Base-by-base conservation (phyloP, 2,888 invertebrate genomes). In the Drosophila picticornis region DNA sequence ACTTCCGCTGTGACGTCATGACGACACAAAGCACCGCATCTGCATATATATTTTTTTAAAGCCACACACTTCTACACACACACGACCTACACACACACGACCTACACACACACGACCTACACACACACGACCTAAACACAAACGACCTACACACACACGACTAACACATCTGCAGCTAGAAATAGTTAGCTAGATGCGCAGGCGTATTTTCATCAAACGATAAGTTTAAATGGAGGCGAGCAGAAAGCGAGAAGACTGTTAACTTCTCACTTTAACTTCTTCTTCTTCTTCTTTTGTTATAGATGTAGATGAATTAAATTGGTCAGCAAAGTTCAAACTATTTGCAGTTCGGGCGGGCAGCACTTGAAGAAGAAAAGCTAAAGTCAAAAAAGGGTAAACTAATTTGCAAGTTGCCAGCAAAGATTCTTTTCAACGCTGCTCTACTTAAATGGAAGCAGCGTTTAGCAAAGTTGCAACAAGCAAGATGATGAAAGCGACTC, bases 1-100 rank as follows among this genome's bases (percentile, higher is more conserved):
- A 81, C 75, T 70, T 82, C 85, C 72, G 73, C 75, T 81, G 70
- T 70, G 85, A 79, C 82, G 81, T 84, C 87, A 81, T 72, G 83
- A 87, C 84, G 77, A 83, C 82, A 86, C 70, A 56, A 68, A n/a
- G 29, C 34, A 7, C 13, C 13, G 7, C 16, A 10, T 62, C 31
- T 25, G n/a, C n/a, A 34, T 11, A 13, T 16, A 5, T 25, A 2
- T 38, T n/a, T 13, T 53, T 9, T 22, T 22, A 46, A 46, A 13
- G 43, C 46, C 46, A 46, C 46, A 43, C 36, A 19, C 16, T 1
- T 2, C 6, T 6, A 36, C 36, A 36, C 7, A 34, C 34, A 5
- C 36, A 38, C 36, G 7, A 19, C 40, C 11, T 2, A n/a, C 38
- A 40, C 40, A 40, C n/a, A 22, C 43, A 22, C 43, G 10, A 22